phyloP scores from a whole-genome alignment of 2,797 vertebrate genomes.

The Lutjanus argentimaculatus region DNA sequence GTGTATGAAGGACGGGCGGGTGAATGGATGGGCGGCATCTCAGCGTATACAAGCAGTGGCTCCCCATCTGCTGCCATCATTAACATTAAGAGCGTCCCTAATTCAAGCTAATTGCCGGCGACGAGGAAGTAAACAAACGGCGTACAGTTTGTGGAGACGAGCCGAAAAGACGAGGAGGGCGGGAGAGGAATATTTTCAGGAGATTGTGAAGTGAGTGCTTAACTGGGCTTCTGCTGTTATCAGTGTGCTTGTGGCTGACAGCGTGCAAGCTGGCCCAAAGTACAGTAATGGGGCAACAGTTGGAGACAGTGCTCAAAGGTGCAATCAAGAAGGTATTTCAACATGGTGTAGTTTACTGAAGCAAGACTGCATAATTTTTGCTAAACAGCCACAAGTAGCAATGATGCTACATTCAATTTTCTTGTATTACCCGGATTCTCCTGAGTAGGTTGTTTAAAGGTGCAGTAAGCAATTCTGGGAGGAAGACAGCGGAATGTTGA shows the following conservation, averaged over 20 bases:
- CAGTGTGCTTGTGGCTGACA: background rate
- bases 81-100: slow-evolving; percentile 76
- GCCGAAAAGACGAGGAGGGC: slow-evolving; percentile 19
- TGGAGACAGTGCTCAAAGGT: background rate
- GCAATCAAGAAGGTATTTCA: background rate
- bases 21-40: slow-evolving; percentile 57
- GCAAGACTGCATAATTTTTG: background rate
- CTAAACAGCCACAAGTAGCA: background rate
- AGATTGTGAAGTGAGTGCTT: slow-evolving; percentile 26
- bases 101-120: slow-evolving; percentile 76
- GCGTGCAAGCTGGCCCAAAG: background rate
- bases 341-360: background rate
- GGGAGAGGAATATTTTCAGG: slow-evolving; percentile 19
- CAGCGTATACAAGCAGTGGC: slow-evolving; percentile 55
- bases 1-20: slow-evolving; percentile 44
- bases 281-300: background rate
- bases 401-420: background rate
- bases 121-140: slow-evolving; percentile 71
- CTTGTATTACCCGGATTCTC: background rate
- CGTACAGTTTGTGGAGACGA: slow-evolving; percentile 46
- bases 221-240: slow-evolving; percentile 14
- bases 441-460: background rate
- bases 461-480: no score
- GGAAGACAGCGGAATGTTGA: no score
- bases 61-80: slow-evolving; percentile 80